Base-by-base conservation (phyloP, 2,888 invertebrate genomes). In the Torymus aiolomorphi region DNA sequence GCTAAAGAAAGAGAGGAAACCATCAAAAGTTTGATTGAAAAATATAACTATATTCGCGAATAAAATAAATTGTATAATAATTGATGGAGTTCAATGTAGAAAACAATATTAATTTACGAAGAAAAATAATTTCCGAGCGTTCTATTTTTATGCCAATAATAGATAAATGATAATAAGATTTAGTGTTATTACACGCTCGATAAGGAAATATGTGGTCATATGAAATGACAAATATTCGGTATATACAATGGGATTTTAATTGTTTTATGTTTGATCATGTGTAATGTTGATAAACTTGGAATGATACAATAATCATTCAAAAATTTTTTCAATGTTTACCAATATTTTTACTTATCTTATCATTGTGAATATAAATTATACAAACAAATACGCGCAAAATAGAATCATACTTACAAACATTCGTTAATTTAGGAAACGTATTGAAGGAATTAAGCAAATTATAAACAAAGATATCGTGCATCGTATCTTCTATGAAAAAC, bases 271-370 rank as follows among this genome's bases (percentile, higher is more conserved):
- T 65, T 42, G 69, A 73, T 65, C 70, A 24, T 42, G 66, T 20
- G 54, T 42, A 57, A 18, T 72, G 63, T 77, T 70, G 80, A 80
- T 77, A 77, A 70, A 65, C 52, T 63, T 73, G 12, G 51, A 49
- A n/a, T 18, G 73, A 69, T 62, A 59, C 24, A 80, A 77, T 20
- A 76, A 73, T 80, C 76, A 31, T 72, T 42, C 57, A 76, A 76
- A 77, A 73, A 77, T 74, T 73, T 70, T 54, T 65, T 80, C 69
- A 77, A 77, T 80, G 77, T 80, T 80, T 80, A 80, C 80, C 74
- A 80, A 80, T 80, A 80, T 62, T 77, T 74, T 67, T 18, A 12
- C 70, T 73, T 77, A 80, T 80, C 80, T 80, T 77, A 80, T 80
- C 77, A 31, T 12, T 1, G 11, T 18, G 24, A 14, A 51, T 65